A percentile compares a stretch with the other conserved stretches of the same genome.
Evolutionary conservation across 2,113 vertebrate species (phyloP).

Genomic region (Felis chaus): DNA sequence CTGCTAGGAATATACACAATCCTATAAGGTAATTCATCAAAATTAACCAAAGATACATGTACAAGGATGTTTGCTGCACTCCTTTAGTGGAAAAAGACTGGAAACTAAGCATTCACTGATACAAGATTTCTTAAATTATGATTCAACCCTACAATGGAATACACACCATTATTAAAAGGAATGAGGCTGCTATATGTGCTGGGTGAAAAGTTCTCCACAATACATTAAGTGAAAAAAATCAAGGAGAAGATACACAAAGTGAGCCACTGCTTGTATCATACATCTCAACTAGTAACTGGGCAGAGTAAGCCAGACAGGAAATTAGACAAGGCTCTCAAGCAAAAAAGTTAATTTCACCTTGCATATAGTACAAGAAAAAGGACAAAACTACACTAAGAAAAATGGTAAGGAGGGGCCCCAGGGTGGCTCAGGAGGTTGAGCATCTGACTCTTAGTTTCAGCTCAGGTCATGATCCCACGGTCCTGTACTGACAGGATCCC

Average conservation of each 20-base stretch:
- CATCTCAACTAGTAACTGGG: not conserved
- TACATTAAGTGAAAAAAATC: not conserved
- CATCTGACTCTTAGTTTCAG: too few relatives aligned
- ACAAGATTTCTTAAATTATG: not conserved
- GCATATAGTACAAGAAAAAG: not conserved
- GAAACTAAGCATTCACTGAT: not conserved
- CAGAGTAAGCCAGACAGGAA: conserved; percentile 1
- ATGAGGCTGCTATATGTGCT: not conserved
- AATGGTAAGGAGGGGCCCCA: not conserved
- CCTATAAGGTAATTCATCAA: not conserved
- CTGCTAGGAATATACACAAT: not conserved
- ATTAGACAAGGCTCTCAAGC: not conserved
- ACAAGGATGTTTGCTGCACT: not conserved
- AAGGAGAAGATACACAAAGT: not conserved
- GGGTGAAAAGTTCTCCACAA: not conserved
- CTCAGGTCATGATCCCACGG: too few relatives aligned
- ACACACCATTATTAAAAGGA: not conserved
- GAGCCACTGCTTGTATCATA: not conserved
- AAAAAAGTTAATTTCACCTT: conserved; percentile 36
- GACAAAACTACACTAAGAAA: not conserved
- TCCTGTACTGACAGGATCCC: too few relatives aligned
- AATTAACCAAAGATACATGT: not conserved
- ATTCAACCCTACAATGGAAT: not conserved
- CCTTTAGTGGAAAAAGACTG: not conserved
- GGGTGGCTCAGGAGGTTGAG: too few relatives aligned